Base-by-base conservation (phyloP, 2,797 vertebrate genomes). In the Choloepus didactylus region DNA sequence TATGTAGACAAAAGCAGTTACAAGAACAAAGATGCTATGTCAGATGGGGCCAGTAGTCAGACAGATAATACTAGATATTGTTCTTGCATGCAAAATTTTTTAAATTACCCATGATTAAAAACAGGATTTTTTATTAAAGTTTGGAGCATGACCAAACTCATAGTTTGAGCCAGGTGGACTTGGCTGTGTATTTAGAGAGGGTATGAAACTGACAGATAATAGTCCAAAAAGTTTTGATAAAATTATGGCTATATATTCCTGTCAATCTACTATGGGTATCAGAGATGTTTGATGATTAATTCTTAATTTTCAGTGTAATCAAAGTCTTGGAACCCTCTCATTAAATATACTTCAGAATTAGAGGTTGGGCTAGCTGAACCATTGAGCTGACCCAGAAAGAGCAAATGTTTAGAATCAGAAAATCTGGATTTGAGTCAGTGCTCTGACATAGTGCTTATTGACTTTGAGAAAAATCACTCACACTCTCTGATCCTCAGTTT, bases 401-500 rank as follows among this genome's bases (percentile, higher is more conserved):
- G 8, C 10, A 77, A 88, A 88, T 95, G 29, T 64, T 76, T 70
- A 21, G 62, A 87, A 85, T 93, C 62, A 93, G 82, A 91, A 93
- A 91, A 87, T 29, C 16, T 62, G 76, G 38, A 10, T 83, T 89
- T 91, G 70, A 77, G 41, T 92, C 66, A 90, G 21, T 66, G 23
- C 9, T 86, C 59, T 75, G 35, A 90, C 29, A 89, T 83, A 85
- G 51, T 56, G 6, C 60, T 93, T 25, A 64, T 6, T 90, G 82
- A 90, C 38, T 19, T 69, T 69, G n/a, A 66, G 69, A 46, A 95
- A 94, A 85, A 67, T 29, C 25, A 49, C 8, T 70, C 31, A 70
- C 46, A 75, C 14, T 16, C 25, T 92, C 66, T 81, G 72, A 41
- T 84, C 72, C 35, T 89, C n/a, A 85, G 44, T 82, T 93, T 96